Evolutionary conservation across 2,113 vertebrate species (phyloP), one percentile per base, ranked within the genome.

Genomic region (Heteronetta atricapilla): DNA sequence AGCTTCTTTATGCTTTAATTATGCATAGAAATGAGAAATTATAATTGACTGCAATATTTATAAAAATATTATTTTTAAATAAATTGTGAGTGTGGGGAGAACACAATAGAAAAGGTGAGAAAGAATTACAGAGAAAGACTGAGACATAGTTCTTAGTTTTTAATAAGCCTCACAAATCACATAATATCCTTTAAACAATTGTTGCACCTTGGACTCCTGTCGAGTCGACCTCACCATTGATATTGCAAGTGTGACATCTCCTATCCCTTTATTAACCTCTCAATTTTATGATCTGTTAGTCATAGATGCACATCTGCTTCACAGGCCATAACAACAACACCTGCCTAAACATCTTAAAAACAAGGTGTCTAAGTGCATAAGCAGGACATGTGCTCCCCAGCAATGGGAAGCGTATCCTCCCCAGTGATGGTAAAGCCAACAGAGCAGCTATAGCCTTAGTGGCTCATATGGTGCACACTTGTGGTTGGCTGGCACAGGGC

Each of bases 181-280:
- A 64, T 80, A 96, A 80, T 96, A 89, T 90, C 93, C 63, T 94
- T 95, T 94, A 94, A 95, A 90, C 50, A 64, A 75, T 34, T 55
- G 63, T 96, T 92, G 79, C 87, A 86, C 90, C 59, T 75, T 21
- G 67, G 70, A 70, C 82, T 96, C 95, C 97, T 0, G 1, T 79
- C 0, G 72, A 96, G 77, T 15, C 42, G 64, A 66, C 40, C 26
- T 95, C 77, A 63, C 73, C 58, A 50, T 33, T 82, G 81, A 79
- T 85, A 92, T 52, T 96, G 73, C 55, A 58, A 62, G 60, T 1
- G 10, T 38, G 6, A 58, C 88, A 97, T 92, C 90, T 97, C 89
- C 96, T 98, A 96, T 82, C 52, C 96, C 70, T 98, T 97, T 98
- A 97, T 97, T 97, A 97, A 97, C 95, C 97, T 92, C 92, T 85